Conservation (phyloP, 2,888 invertebrate species). For the Ormyrus thymus region DNA sequence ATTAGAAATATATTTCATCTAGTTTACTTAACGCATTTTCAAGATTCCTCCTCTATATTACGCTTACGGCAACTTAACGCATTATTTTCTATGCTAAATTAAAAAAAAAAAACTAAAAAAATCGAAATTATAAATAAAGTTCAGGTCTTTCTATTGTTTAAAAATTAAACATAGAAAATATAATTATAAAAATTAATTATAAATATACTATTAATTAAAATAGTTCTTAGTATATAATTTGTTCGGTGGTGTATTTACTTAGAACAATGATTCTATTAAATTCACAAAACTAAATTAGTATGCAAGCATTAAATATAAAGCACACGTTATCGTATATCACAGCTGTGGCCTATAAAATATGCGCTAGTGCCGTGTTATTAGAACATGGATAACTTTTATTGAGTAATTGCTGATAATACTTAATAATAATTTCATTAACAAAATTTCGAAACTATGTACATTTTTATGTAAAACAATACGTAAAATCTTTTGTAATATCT, state of each 20-base stretch:
- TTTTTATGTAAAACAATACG: not conserved
- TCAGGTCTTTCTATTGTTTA: conserved; percentile 36
- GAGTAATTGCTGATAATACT: too few relatives aligned
- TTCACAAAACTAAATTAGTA: conserved; percentile 42
- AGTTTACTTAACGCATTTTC: conserved; percentile 14
- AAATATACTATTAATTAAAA: conserved; percentile 8
- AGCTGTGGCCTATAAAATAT: conserved; percentile 55
- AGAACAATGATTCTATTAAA: conserved; percentile 32
- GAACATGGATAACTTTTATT: conserved; percentile 35
- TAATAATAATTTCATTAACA: too few relatives aligned
- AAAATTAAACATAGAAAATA: conserved; percentile 6
- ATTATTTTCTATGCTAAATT: conserved; percentile 12
- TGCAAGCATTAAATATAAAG: conserved; percentile 50
- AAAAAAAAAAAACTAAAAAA: conserved; percentile 42
- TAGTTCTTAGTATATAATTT: conserved; percentile 7
- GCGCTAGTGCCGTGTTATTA: conserved; percentile 43
- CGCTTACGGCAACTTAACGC: conserved; percentile 11
- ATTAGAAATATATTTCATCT: conserved; percentile 45
- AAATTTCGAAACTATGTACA: not conserved
- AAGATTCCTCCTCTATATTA: conserved; percentile 9
- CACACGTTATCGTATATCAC: conserved; percentile 55
- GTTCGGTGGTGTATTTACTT: not conserved
- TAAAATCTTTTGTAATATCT: not conserved
- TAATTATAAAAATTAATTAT: conserved; percentile 33
- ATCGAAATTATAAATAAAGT: conserved; percentile 36